Conservation (phyloP, 2,797 vertebrate species). For the Varecia variegata region DNA sequence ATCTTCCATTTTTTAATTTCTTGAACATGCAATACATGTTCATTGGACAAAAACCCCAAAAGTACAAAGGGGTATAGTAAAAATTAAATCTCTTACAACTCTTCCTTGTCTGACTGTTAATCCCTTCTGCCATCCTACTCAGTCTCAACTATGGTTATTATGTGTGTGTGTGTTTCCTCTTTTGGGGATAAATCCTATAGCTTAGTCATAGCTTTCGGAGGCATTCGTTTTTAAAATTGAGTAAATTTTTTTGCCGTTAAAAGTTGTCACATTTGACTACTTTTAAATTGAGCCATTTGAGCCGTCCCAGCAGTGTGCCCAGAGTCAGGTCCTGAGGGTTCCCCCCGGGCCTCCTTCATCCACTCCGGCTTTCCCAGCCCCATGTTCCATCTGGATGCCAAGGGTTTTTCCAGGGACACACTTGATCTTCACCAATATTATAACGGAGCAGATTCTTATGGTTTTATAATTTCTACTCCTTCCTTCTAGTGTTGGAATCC, state of each 20-base stretch:
- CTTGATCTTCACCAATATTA: constrained; percentile 59
- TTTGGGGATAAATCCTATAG: neutral
- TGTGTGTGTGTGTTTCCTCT: neutral
- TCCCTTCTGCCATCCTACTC: neutral
- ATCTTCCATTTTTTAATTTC: constrained; percentile 18
- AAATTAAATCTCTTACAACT: neutral
- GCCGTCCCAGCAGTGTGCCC: too few relatives aligned
- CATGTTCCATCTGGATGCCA: neutral
- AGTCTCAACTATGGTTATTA: neutral
- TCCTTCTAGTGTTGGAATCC: constrained; percentile 59
- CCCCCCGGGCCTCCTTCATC: neutral
- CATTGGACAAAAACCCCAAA: constrained; percentile 16
- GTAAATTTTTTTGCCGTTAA: neutral
- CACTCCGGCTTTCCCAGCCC: neutral
- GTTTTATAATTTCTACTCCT: constrained; percentile 67
- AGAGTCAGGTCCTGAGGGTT: neutral
- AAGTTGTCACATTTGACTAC: neutral
- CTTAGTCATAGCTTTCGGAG: neutral
- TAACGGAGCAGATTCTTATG: constrained; percentile 53
- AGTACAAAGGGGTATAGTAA: neutral
- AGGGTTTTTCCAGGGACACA: constrained; percentile 45
- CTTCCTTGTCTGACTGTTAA: neutral
- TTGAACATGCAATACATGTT: neutral
- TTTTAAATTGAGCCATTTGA: neutral
- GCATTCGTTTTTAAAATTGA: constrained; percentile 6